phyloP scores from a whole-genome alignment of 1,140 invertebrate genomes.

The Limonius californicus region DNA sequence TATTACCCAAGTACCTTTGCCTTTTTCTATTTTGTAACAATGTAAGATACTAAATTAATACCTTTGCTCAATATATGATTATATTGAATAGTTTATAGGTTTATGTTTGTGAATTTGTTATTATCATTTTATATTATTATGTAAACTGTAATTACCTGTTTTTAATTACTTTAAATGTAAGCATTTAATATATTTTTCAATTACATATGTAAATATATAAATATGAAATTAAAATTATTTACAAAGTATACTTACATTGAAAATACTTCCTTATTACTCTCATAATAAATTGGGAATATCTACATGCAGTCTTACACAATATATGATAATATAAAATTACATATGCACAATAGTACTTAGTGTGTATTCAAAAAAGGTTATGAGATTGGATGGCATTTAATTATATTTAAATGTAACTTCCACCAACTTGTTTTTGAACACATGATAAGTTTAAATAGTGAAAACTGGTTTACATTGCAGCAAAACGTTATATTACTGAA shows the following conservation, averaged over 20 bases:
- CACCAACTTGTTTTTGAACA: too few relatives aligned
- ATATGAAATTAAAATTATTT: slow-evolving; percentile 41
- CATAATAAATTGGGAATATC: too few relatives aligned
- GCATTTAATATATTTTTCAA: slow-evolving; percentile 42
- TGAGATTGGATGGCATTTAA: too few relatives aligned
- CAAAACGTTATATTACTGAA: too few relatives aligned
- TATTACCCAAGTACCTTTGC: slow-evolving; percentile 37
- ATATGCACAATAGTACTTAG: too few relatives aligned
- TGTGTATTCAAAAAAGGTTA: too few relatives aligned
- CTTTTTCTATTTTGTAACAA: slow-evolving; percentile 26
- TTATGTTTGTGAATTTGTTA: slow-evolving; percentile 21
- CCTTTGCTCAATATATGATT: slow-evolving; percentile 46
- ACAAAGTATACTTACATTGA: slow-evolving; percentile 24
- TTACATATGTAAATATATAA: slow-evolving; percentile 44
- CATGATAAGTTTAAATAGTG: too few relatives aligned
- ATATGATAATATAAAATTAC: too few relatives aligned
- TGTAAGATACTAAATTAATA: slow-evolving; percentile 19
- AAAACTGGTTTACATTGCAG: too few relatives aligned
- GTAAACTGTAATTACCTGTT: slow-evolving; percentile 26
- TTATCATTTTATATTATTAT: slow-evolving; percentile 18
- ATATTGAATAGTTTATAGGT: slow-evolving; percentile 43
- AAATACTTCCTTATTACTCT: too few relatives aligned
- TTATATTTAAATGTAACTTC: too few relatives aligned
- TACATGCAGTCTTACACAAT: too few relatives aligned
- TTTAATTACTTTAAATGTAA: slow-evolving; percentile 40